Evolutionary conservation across 1,140 invertebrate species (phyloP).

Genomic region (Anagrus nilaparvatae): DNA sequence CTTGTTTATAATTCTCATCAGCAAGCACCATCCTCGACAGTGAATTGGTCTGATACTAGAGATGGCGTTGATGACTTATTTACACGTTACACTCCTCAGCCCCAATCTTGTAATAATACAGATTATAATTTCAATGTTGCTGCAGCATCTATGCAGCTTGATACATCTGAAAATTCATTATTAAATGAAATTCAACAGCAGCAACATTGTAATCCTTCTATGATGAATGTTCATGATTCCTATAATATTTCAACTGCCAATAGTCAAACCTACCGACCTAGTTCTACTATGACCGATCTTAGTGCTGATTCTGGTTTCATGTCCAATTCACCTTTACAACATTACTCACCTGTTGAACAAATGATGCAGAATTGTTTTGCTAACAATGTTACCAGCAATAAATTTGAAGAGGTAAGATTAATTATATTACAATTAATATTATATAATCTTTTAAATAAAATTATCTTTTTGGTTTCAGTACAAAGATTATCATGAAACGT

Average conservation of each 20-base stretch:
- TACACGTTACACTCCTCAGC: conserved; percentile 28
- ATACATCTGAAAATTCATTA: conserved; percentile 24
- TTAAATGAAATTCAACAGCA: conserved; percentile 23
- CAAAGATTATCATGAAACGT: conserved; percentile 27
- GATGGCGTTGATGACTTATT: conserved; percentile 25
- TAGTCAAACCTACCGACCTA: conserved; percentile 27
- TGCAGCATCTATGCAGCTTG: conserved; percentile 24
- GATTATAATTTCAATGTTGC: conserved; percentile 37
- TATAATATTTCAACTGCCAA: conserved; percentile 24
- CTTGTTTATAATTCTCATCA: conserved; percentile 25
- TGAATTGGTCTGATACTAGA: conserved; percentile 31
- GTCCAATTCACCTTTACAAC: conserved; percentile 35
- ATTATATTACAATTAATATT: neutral
- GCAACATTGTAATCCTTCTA: conserved; percentile 22
- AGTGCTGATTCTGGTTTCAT: conserved; percentile 35
- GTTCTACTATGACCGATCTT: conserved; percentile 36
- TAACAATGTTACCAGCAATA: conserved; percentile 26
- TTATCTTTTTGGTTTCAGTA: conserved; percentile 12
- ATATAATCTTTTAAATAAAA: neutral
- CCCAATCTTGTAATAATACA: conserved; percentile 20
- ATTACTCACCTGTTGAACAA: conserved; percentile 33
- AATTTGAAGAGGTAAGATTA: conserved; percentile 24
- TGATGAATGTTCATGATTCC: conserved; percentile 28
- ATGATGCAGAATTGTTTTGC: conserved; percentile 29
- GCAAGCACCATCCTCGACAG: too few species aligned